Conservation (phyloP, 1,140 invertebrate species). For the Copidosoma floridanum region DNA sequence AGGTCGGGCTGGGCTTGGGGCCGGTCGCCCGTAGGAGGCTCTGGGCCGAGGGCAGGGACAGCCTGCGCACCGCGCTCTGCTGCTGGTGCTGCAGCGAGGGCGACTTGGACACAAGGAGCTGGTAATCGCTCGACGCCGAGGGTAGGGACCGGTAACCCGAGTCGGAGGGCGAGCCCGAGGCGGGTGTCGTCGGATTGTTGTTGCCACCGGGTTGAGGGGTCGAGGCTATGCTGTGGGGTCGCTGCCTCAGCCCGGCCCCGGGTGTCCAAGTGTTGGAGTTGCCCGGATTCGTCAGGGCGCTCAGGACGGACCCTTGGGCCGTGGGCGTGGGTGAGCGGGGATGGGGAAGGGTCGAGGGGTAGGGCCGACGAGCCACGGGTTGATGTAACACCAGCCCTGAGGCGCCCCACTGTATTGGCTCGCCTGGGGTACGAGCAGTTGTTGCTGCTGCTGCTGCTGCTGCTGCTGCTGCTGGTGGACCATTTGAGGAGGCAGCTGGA, state of each 20-base stretch:
- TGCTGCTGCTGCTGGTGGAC: background rate
- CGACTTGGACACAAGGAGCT: conserved; percentile 56
- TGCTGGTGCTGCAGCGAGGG: conserved; percentile 28
- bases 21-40: conserved; percentile 46
- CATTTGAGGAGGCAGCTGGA: background rate
- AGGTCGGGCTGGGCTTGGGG: conserved; percentile 62
- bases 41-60: conserved; percentile 53
- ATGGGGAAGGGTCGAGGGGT: conserved; percentile 52
- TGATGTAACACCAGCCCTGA: conserved; percentile 50
- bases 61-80: conserved; percentile 41
- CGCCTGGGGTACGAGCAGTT: conserved; percentile 40
- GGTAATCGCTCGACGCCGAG: conserved; percentile 63
- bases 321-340: conserved; percentile 54
- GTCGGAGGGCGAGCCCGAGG: conserved; percentile 53
- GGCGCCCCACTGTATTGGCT: conserved; percentile 46
- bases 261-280: conserved; percentile 51
- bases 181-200: conserved; percentile 16
- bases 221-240: conserved; percentile 52
- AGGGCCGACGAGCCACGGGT: conserved; percentile 47
- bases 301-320: conserved; percentile 41
- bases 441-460: conserved; percentile 16
- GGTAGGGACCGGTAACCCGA: conserved; percentile 60
- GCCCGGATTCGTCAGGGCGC: conserved; percentile 36
- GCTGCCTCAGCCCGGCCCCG: conserved; percentile 33
- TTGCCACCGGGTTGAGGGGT: conserved; percentile 38